A percentile compares a stretch with the other conserved stretches of the same genome.
Conservation (phyloP, 1,140 invertebrate genomes). For the Brachionus koreanus region DNA sequence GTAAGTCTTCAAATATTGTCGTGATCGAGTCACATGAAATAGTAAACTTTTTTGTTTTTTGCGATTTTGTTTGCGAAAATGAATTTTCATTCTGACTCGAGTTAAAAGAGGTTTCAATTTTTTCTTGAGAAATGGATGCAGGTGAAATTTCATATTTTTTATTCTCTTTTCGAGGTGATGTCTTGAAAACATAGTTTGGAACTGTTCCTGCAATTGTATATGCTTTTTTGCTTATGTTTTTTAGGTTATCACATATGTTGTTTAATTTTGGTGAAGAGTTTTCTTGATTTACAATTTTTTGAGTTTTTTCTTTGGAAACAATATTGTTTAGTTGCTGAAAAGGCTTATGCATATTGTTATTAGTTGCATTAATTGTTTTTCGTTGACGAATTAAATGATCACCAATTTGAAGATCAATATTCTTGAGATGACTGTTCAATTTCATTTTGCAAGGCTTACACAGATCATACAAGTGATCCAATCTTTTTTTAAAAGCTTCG, state of each 20-base stretch:
- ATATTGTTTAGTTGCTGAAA: slow-evolving; percentile 7
- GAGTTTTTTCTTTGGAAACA: not conserved
- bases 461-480: slow-evolving; percentile 35
- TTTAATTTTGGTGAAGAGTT: not conserved
- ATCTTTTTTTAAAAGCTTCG: not conserved
- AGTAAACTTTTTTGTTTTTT: not conserved
- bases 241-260: not conserved
- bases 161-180: not conserved
- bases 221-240: slow-evolving; percentile 38
- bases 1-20: slow-evolving; percentile 13
- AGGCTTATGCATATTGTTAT: not conserved
- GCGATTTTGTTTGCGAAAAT: not conserved
- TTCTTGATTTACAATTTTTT: not conserved
- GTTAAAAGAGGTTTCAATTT: not conserved
- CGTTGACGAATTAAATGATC: slow-evolving; percentile 38
- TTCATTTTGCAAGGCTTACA: slow-evolving; percentile 17
- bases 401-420: slow-evolving; percentile 28
- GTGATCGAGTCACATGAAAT: slow-evolving; percentile 9
- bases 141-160: slow-evolving; percentile 22
- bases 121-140: not conserved
- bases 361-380: not conserved
- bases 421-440: slow-evolving; percentile 16
- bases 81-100: not conserved
- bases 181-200: slow-evolving; percentile 27
- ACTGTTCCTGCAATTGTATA: slow-evolving; percentile 43